Conservation (phyloP, 2,797 vertebrate species). For the Gymnoscopelus microlampas region DNA sequence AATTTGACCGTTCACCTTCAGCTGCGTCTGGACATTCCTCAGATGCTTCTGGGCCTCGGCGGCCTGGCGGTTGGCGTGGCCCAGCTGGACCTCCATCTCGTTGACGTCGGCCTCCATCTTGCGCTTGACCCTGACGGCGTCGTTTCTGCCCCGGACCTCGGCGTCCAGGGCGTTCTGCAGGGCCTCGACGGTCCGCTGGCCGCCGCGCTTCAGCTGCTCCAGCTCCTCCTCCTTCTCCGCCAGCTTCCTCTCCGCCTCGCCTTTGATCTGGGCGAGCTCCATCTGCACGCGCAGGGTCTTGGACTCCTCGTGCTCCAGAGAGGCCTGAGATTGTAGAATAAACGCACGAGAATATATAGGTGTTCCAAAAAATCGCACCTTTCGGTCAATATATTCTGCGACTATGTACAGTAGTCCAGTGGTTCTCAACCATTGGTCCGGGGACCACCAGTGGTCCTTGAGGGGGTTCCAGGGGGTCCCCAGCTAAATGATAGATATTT, state of each 20-base stretch:
- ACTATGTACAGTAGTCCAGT: no score
- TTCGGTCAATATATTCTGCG: no score
- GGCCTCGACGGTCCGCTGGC: slow-evolving; percentile 74
- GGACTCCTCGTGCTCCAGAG: slow-evolving; percentile 82
- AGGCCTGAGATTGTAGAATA: slow-evolving; percentile 60
- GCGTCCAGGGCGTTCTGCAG: slow-evolving; percentile 79
- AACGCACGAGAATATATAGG: no score
- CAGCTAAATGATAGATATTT: no score
- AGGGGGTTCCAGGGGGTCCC: no score
- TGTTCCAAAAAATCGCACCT: no score
- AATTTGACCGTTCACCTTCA: slow-evolving; percentile 72
- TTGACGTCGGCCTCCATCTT: slow-evolving; percentile 83
- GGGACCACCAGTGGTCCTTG: no score
- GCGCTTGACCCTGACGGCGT: slow-evolving; percentile 82
- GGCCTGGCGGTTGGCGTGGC: slow-evolving; percentile 76
- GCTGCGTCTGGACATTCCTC: slow-evolving; percentile 74
- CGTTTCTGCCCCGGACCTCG: slow-evolving; percentile 81
- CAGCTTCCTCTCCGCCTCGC: slow-evolving; percentile 78
- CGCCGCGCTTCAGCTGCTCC: slow-evolving; percentile 80
- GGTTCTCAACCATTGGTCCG: no score
- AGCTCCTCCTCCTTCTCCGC: slow-evolving; percentile 85
- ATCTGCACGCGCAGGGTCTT: slow-evolving; percentile 81
- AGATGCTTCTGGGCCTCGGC: slow-evolving; percentile 83
- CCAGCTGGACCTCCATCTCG: slow-evolving; percentile 83
- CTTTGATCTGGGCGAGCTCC: slow-evolving; percentile 82